Conservation (phyloP, 2,888 invertebrate genomes). For the Therioaphis trifolii region DNA sequence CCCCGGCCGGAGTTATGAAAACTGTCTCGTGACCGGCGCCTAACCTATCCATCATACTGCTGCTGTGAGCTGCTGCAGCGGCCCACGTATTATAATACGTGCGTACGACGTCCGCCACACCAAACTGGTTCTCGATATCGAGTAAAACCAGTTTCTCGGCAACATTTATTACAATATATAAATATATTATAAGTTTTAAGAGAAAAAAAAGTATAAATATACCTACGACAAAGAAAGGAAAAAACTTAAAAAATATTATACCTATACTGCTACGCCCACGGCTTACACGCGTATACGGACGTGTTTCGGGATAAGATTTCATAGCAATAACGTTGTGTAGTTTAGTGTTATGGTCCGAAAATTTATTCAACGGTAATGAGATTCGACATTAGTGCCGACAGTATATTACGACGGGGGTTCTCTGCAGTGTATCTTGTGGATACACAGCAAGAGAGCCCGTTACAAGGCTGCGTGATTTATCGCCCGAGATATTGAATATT, state of each 20-base stretch:
- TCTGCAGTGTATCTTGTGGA: background rate
- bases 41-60: slow-evolving; percentile 15
- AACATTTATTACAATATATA: slow-evolving; percentile 55
- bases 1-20: background rate
- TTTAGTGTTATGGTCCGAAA: slow-evolving; percentile 47
- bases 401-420: slow-evolving; percentile 46
- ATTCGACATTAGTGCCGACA: slow-evolving; percentile 61
- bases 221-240: slow-evolving; percentile 11
- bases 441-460: slow-evolving; percentile 6
- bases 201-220: slow-evolving; percentile 45
- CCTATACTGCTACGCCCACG: slow-evolving; percentile 41
- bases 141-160: slow-evolving; percentile 58
- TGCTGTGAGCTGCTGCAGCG: slow-evolving; percentile 7
- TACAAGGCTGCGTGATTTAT: slow-evolving; percentile 41
- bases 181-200: background rate
- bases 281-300: slow-evolving; percentile 25
- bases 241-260: slow-evolving; percentile 47
- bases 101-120: slow-evolving; percentile 14
- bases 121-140: slow-evolving; percentile 45
- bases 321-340: slow-evolving; percentile 45
- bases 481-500: slow-evolving; percentile 42
- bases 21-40: slow-evolving; percentile 50
- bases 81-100: slow-evolving; percentile 20
- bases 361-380: slow-evolving; percentile 59
- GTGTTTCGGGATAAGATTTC: slow-evolving; percentile 55